These are phyloP conservation scores for Acomys russatus DNA, from an alignment of 2,797 vertebrate genomes.

Conservation along the genomic window DNA sequence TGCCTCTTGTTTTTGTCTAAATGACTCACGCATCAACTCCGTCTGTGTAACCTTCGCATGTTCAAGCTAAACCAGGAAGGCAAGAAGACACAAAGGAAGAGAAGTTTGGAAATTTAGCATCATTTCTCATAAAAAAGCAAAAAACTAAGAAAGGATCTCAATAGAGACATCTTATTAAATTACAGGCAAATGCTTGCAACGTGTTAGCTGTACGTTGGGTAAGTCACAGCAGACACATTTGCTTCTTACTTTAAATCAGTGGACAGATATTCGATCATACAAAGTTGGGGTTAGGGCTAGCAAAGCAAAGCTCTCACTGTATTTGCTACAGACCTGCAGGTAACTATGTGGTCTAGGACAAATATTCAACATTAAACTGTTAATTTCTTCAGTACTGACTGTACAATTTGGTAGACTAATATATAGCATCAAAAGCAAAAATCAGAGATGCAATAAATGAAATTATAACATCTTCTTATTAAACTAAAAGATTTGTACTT, in stretches of 20 bases:
- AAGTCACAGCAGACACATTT: not conserved
- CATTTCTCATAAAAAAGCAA: conserved; percentile 20
- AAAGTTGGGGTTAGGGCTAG: not conserved
- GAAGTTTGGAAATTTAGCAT: not conserved
- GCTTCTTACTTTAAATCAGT: conserved; percentile 25
- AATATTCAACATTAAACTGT: conserved; percentile 25
- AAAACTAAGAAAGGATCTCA: not conserved
- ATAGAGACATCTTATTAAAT: conserved; percentile 40
- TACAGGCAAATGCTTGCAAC: not conserved
- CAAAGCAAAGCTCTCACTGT: not conserved
- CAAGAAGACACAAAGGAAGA: conserved; percentile 67
- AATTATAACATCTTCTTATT: conserved; percentile 37
- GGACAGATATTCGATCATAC: not conserved
- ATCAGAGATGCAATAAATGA: conserved; percentile 6
- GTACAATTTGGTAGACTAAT: not conserved
- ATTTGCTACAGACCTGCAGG: conserved; percentile 34
- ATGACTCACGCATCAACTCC: conserved; percentile 96
- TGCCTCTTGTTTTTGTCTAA: conserved; percentile 94
- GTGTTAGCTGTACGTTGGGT: not conserved
- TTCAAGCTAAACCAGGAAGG: conserved; percentile 91
- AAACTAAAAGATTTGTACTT: conserved; percentile 45
- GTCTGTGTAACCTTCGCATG: conserved; percentile 97
- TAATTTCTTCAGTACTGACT: not conserved
- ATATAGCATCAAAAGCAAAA: conserved; percentile 38
- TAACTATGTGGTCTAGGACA: conserved; percentile 11